These are phyloP conservation scores for Theristicus caerulescens DNA, from an alignment of 2,113 vertebrate genomes.

Conservation along the genomic window DNA sequence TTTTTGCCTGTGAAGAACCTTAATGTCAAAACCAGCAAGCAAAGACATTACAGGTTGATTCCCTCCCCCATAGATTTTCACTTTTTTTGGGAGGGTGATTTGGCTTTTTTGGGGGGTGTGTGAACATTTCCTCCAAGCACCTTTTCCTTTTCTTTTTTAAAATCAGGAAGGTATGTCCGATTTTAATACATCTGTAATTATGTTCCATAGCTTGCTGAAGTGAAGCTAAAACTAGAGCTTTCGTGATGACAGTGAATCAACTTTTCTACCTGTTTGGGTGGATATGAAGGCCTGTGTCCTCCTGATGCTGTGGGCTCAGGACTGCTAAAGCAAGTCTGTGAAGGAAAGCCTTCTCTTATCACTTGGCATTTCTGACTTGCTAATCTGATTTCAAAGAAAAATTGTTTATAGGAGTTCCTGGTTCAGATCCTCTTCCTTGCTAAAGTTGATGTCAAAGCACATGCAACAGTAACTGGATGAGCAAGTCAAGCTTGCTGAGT, in stretches of 20 bases:
- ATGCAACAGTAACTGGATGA: constrained; percentile 34
- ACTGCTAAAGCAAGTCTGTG: neutral
- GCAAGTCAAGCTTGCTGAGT: constrained; percentile 45
- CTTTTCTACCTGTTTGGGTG: neutral
- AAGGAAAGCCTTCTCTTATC: constrained; percentile 12
- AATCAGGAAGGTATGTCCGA: neutral
- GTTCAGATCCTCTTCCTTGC: constrained; percentile 42
- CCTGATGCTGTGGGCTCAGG: neutral
- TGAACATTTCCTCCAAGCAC: neutral
- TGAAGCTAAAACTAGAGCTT: neutral
- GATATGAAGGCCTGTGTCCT: neutral
- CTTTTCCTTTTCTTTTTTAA: neutral
- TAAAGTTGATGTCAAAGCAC: constrained; percentile 14
- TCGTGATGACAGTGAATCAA: neutral
- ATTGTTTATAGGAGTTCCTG: constrained; percentile 48
- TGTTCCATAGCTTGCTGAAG: neutral
- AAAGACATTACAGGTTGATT: neutral
- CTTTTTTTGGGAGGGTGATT: too few species aligned
- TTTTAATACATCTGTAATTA: neutral
- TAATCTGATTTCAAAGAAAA: constrained; percentile 53
- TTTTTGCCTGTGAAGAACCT: neutral
- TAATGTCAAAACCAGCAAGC: neutral
- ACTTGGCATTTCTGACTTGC: constrained; percentile 15
- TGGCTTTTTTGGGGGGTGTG: too few species aligned
- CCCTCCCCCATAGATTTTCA: neutral